phyloP scores from a whole-genome alignment of 2,888 invertebrate species.

The Ashinkailepas kermadecensis region DNA sequence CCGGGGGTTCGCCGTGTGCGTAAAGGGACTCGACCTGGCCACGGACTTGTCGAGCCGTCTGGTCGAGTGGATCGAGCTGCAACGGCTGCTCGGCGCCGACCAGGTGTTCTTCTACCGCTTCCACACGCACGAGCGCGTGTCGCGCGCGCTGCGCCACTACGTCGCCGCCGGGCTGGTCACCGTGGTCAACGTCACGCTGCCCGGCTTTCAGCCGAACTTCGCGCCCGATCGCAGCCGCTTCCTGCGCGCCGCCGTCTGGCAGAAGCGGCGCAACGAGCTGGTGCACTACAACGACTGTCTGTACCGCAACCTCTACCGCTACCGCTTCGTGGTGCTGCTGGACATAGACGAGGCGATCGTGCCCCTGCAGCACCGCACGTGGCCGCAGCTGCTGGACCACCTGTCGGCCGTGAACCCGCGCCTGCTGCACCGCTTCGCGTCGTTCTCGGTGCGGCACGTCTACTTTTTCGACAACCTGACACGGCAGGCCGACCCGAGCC shows the following conservation, averaged over 20 bases:
- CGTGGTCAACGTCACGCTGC: slow-evolving; percentile 50
- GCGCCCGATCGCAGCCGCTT: slow-evolving; percentile 42
- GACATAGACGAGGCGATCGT: slow-evolving; percentile 67
- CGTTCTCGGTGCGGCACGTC: slow-evolving; percentile 57
- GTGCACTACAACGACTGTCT: slow-evolving; percentile 70
- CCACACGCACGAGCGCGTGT: slow-evolving; percentile 50
- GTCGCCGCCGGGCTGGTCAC: slow-evolving; percentile 41
- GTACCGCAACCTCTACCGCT: slow-evolving; percentile 58
- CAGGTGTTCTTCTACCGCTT: slow-evolving; percentile 59
- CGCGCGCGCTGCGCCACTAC: slow-evolving; percentile 53
- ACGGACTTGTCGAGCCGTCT: slow-evolving; percentile 55
- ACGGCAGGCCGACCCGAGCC: slow-evolving; percentile 24
- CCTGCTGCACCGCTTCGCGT: slow-evolving; percentile 44
- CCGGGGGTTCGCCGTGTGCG: slow-evolving; percentile 51
- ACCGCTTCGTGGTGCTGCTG: slow-evolving; percentile 58
- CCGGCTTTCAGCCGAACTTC: slow-evolving; percentile 47
- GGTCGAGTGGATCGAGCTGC: slow-evolving; percentile 63
- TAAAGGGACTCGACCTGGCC: slow-evolving; percentile 61
- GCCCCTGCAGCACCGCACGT: slow-evolving; percentile 53
- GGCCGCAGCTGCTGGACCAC: slow-evolving; percentile 52
- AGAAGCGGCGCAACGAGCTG: slow-evolving; percentile 62
- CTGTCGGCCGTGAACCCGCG: slow-evolving; percentile 46
- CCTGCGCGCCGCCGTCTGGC: slow-evolving; percentile 52
- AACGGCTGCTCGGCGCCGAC: slow-evolving; percentile 58
- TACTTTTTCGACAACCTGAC: slow-evolving; percentile 53